These are phyloP conservation scores for Panonychus citri DNA, from an alignment of 1,140 invertebrate species.

Conservation along the genomic window DNA sequence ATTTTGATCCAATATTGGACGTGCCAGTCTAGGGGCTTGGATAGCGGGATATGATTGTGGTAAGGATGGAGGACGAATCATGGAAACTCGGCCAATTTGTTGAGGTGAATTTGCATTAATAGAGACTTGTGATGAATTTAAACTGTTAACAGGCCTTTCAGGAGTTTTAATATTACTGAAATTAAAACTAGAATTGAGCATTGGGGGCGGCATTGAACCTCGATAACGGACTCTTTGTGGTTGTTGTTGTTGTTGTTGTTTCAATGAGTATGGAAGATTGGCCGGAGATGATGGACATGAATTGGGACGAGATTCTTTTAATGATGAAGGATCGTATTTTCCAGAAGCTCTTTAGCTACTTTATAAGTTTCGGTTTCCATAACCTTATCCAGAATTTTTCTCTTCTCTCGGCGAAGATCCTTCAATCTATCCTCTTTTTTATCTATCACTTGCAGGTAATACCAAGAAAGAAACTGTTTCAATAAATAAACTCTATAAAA, in stretches of 20 bases:
- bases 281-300: background rate
- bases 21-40: slow-evolving; percentile 17
- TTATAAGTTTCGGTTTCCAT: slow-evolving; percentile 96
- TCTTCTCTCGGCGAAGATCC: slow-evolving; percentile 51
- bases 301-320: slow-evolving; percentile 14
- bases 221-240: background rate
- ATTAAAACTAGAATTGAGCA: background rate
- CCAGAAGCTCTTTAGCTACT: slow-evolving; percentile 70
- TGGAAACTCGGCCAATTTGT: background rate
- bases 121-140: background rate
- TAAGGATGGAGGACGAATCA: slow-evolving; percentile 7
- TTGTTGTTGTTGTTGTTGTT: background rate
- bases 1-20: slow-evolving; percentile 34
- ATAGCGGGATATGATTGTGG: slow-evolving; percentile 8
- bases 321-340: slow-evolving; percentile 54
- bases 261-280: background rate
- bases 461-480: slow-evolving; percentile 56
- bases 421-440: slow-evolving; percentile 50
- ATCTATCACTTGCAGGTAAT: slow-evolving; percentile 55
- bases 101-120: background rate
- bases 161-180: background rate
- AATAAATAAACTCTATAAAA: slow-evolving; percentile 43
- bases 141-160: background rate
- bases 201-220: background rate
- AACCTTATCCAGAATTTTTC: slow-evolving; percentile 74